These are phyloP conservation scores for Neodiprion fabricii DNA, from an alignment of 1,140 invertebrate species.

Conservation along the genomic window DNA sequence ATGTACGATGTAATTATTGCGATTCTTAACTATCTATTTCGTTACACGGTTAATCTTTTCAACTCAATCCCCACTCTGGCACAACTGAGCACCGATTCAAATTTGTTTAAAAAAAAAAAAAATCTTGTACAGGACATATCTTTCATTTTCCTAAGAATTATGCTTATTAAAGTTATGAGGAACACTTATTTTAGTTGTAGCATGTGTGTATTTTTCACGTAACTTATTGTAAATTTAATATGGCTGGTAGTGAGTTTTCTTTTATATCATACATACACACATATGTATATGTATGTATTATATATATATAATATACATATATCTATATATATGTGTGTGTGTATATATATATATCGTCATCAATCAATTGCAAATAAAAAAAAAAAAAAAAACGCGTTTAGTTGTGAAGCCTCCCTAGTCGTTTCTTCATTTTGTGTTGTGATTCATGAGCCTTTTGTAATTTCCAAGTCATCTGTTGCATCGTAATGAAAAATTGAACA, in stretches of 20 bases:
- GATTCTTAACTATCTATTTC: not conserved
- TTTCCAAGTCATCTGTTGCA: constrained; percentile 31
- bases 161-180: not conserved
- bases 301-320: constrained; percentile 31
- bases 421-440: constrained; percentile 32
- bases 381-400: not conserved
- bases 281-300: constrained; percentile 30
- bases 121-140: constrained; percentile 3
- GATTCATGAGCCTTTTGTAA: constrained; percentile 31
- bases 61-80: not conserved
- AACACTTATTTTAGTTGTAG: constrained; percentile 36
- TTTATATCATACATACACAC: constrained; percentile 31
- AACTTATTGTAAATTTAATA: constrained; percentile 44
- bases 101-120: not conserved
- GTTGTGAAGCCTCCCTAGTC: constrained; percentile 2
- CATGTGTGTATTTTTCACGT: constrained; percentile 46
- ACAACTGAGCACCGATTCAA: not conserved
- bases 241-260: constrained; percentile 38
- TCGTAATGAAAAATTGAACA: constrained; percentile 15
- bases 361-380: not conserved
- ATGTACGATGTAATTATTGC: constrained; percentile 12
- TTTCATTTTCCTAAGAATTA: constrained; percentile 8
- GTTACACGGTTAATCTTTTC: not conserved
- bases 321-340: constrained; percentile 23
- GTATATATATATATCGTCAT: too few species aligned